Evolutionary conservation across 2,113 vertebrate genomes (phyloP).

Genomic region (Ictidomys tridecemlineatus): DNA sequence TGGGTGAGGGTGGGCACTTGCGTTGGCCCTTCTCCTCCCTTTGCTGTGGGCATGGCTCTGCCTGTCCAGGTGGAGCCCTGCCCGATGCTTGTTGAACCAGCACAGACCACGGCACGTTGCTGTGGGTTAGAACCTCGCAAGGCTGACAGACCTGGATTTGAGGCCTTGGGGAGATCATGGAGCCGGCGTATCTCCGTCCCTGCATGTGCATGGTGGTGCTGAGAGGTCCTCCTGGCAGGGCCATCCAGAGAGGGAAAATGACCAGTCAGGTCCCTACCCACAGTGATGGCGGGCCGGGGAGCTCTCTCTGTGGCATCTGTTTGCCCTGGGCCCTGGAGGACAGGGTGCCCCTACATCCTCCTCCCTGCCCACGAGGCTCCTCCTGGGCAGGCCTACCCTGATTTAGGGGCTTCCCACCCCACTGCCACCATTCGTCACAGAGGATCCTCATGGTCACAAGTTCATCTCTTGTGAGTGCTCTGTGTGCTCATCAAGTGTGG

Average conservation of each 20-base stretch:
- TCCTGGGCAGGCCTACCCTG: fast-evolving
- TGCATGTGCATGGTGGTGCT: fast-evolving
- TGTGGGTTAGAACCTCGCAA: background rate
- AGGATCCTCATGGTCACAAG: too few relatives aligned
- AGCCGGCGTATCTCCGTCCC: fast-evolving
- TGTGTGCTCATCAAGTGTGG: background rate
- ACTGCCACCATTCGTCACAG: too few relatives aligned
- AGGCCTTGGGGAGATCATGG: background rate
- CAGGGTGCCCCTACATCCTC: background rate
- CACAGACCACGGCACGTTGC: fast-evolving
- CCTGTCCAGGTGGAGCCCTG: background rate
- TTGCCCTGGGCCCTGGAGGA: fast-evolving
- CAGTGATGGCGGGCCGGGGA: fast-evolving
- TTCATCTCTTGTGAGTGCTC: background rate
- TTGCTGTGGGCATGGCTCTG: fast-evolving
- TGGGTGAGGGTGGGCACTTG: fast-evolving
- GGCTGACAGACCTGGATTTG: background rate
- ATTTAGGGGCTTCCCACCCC: too few relatives aligned
- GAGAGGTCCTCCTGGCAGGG: fast-evolving
- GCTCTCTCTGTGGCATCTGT: fast-evolving
- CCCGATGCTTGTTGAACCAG: fast-evolving
- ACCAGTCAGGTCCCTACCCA: fast-evolving
- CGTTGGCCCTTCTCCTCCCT: too few relatives aligned
- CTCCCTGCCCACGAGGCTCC: fast-evolving
- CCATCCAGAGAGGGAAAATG: fast-evolving